Conservation (phyloP, 1,140 invertebrate genomes). For the Brachystomella parvula region DNA sequence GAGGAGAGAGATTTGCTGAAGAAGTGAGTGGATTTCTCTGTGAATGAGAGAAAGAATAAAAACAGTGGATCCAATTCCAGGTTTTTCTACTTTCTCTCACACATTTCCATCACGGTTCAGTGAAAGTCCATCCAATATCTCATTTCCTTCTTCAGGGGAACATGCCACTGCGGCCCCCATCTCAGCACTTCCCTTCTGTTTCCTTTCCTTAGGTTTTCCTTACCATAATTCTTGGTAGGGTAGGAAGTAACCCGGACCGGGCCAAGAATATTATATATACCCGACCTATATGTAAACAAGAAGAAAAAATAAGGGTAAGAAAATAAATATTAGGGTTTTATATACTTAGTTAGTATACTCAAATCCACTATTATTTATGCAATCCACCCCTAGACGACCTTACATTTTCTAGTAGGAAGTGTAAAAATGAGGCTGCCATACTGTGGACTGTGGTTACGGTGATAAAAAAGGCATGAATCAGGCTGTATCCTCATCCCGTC, state of each 20-base stretch:
- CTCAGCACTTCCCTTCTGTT: neutral
- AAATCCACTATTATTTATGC: neutral
- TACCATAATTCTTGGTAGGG: neutral
- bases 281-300: neutral
- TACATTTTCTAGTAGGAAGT: neutral
- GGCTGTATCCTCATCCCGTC: neutral
- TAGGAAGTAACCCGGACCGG: too few relatives aligned
- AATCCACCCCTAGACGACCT: neutral
- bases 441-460: too few relatives aligned
- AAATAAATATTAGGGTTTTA: neutral
- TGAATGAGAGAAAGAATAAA: too few relatives aligned
- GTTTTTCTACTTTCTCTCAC: neutral
- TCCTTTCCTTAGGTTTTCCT: neutral
- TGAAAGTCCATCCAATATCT: conserved; percentile 5
- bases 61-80: neutral
- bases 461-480: neutral
- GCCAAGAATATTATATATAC: too few relatives aligned
- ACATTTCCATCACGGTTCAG: conserved; percentile 1
- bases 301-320: neutral
- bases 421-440: too few relatives aligned
- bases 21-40: too few relatives aligned
- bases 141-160: neutral
- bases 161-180: neutral
- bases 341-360: neutral
- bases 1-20: too few relatives aligned